Evolutionary conservation across 53 echinoderm and acorn worm genomes (phyloP), one percentile per base, ranked within the genome.

Genomic region (Hippasteria phrygiana): DNA sequence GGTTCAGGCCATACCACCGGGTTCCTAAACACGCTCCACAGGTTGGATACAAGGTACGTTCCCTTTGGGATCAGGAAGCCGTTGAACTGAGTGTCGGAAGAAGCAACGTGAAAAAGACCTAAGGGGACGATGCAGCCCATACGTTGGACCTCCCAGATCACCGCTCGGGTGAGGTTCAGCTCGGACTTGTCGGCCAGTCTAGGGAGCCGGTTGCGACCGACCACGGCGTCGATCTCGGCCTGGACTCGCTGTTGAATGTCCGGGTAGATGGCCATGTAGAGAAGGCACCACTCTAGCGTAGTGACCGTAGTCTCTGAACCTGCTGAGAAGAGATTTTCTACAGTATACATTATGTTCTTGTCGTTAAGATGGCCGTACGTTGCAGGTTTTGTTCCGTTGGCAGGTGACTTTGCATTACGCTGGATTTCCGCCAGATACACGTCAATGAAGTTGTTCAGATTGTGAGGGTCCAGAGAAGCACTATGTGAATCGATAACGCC

Each of bases 1-100:
- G 92, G 92, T 27, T 89, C 75, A 3, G 62, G 48, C 92, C 92
- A 92, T 22, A 88, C 29, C 24, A 37, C 20, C 28, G 56, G 26
- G 55, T 92, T 89, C 10, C 43, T 41, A 34, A 89, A 62, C 11
- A 92, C 17, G 26, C 62, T 26, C 89, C 89, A 92, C 46, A 92
- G 53, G 85, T 92, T 92, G 18, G 92, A 22, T 10, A 92, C 29
- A n/a, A 92, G 55, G 39, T 87, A 34, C 0, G 84, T 84, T 4
- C 83, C 92, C 32, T 38, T 50, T 0, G 74, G 84, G n/a, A 92
- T n/a, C n/a, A n/a, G n/a, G n/a, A n/a, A n/a, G n/a, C n/a, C n/a
- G n/a, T n/a, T n/a, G n/a, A n/a, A n/a, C 67, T 0, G 53, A 47
- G 71, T 83, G 33, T 92, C 89, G 2, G 66, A 77, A 24, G 48